Evolutionary conservation across 2,888 invertebrate genomes (phyloP).

Genomic region (Polylopha cassiicola): DNA sequence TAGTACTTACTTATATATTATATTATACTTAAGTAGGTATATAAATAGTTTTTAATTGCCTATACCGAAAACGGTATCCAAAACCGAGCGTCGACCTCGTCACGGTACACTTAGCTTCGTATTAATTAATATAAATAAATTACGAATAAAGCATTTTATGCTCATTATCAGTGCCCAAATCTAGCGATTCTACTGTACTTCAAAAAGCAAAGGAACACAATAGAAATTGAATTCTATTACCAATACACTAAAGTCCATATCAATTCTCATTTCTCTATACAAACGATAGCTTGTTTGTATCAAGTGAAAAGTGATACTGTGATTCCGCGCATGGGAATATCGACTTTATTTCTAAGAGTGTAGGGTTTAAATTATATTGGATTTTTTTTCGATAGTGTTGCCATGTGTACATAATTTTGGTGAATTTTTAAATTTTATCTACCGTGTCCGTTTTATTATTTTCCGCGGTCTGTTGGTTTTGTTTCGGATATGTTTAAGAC

Average conservation of each 20-base stretch:
- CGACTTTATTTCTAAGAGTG: neutral
- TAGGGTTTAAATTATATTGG: neutral
- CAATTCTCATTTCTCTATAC: too few relatives aligned
- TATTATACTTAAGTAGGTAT: too few relatives aligned
- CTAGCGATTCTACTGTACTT: conserved; percentile 12
- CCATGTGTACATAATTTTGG: conserved; percentile 8
- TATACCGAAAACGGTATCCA: conserved; percentile 18
- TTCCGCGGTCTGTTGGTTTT: conserved; percentile 17
- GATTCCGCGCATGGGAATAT: too few relatives aligned
- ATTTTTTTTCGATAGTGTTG: conserved; percentile 3
- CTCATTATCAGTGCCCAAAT: conserved; percentile 20
- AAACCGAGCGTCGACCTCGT: conserved; percentile 20
- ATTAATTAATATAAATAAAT: conserved; percentile 23
- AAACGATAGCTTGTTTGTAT: too few relatives aligned
- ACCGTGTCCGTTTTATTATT: conserved; percentile 22
- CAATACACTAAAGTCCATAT: conserved; percentile 2
- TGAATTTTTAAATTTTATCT: conserved; percentile 20
- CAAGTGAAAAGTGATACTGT: too few relatives aligned
- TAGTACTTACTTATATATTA: too few relatives aligned
- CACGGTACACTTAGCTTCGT: conserved; percentile 21
- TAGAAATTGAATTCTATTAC: conserved; percentile 1
- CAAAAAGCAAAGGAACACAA: conserved; percentile 1
- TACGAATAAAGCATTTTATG: conserved; percentile 22
- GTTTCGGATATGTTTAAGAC: conserved; percentile 20
- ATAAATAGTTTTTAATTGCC: conserved; percentile 17